These are phyloP conservation scores for Cettia cetti DNA, from an alignment of 2,113 vertebrate genomes.

Conservation along the genomic window DNA sequence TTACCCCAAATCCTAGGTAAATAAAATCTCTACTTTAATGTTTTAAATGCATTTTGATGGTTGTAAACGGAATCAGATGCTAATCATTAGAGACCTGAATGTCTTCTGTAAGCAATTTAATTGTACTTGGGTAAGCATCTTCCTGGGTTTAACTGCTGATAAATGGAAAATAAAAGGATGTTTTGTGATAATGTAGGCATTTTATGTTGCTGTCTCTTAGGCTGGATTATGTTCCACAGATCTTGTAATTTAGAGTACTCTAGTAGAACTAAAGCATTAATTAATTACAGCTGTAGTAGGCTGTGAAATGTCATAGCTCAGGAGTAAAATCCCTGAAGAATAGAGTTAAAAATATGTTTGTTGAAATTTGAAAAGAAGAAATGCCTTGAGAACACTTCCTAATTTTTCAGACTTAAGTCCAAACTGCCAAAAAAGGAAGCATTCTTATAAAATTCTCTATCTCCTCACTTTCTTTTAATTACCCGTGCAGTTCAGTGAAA, in stretches of 20 bases:
- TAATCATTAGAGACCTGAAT: not conserved
- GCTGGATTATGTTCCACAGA: not conserved
- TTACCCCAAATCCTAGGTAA: not conserved
- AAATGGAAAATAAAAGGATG: not conserved
- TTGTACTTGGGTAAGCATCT: not conserved
- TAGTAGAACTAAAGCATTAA: not conserved
- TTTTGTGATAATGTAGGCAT: not conserved
- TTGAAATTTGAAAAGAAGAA: not conserved
- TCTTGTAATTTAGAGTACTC: not conserved
- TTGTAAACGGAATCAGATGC: not conserved
- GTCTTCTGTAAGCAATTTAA: not conserved
- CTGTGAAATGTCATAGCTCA: not conserved
- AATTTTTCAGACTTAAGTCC: not conserved
- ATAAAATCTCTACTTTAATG: not conserved
- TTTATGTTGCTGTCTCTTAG: not conserved
- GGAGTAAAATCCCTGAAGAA: not conserved
- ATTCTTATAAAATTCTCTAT: not conserved
- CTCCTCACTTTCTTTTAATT: not conserved
- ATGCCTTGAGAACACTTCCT: not conserved
- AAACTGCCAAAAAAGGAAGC: not conserved
- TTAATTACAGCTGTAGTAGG: not conserved
- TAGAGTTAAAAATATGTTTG: not conserved
- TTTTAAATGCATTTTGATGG: conserved; percentile 1
- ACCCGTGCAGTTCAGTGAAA: not conserved
- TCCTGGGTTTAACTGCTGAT: not conserved